Evolutionary conservation across 2,113 vertebrate species (phyloP).

Genomic region (Fregata magnificens): DNA sequence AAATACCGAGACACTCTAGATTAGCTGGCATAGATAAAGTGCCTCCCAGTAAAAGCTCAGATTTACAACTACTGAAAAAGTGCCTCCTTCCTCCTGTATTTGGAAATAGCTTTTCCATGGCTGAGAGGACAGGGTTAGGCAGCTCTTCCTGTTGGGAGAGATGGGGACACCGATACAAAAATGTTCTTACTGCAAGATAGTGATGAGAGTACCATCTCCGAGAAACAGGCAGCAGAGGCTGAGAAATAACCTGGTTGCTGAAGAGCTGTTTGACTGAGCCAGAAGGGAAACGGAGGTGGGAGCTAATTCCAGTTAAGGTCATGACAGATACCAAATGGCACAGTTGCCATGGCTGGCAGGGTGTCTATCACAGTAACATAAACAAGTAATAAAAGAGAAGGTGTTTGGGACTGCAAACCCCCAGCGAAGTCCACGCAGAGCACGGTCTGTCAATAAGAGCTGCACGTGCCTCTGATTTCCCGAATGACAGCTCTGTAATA

Average conservation of each 20-base stretch:
- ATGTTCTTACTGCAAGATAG: neutral
- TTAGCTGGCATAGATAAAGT: neutral
- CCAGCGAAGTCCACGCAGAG: neutral
- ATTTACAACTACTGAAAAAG: neutral
- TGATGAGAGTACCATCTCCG: accelerated
- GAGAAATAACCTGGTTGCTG: neutral
- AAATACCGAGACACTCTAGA: neutral
- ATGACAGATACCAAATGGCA: neutral
- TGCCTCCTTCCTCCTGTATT: neutral
- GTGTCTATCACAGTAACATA: neutral
- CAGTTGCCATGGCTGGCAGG: neutral
- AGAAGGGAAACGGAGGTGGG: neutral
- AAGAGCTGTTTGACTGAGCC: neutral
- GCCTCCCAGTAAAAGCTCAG: neutral
- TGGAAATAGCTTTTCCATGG: neutral
- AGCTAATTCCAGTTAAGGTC: neutral
- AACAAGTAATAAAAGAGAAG: neutral
- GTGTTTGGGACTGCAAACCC: neutral
- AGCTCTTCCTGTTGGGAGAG: neutral
- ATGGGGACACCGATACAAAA: neutral
- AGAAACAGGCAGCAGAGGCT: neutral
- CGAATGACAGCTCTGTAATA: neutral
- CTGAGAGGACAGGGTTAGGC: neutral
- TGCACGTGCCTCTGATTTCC: neutral
- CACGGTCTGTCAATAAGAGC: neutral